Evolutionary conservation across 2,888 invertebrate genomes (phyloP).

Genomic region (Callyntrura guangdongensis): DNA sequence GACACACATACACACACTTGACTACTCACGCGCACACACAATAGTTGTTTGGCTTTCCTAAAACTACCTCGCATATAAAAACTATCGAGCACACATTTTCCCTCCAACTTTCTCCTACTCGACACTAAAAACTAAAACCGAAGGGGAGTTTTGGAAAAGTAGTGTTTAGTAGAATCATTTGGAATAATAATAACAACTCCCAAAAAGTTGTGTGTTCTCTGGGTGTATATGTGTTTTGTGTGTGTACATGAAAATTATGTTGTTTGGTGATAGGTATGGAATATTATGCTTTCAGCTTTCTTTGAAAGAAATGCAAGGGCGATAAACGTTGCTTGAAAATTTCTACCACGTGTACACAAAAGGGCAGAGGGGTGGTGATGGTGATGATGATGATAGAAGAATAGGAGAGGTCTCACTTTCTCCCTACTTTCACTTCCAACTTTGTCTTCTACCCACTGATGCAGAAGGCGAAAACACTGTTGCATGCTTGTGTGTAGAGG

Average conservation of each 20-base stretch:
- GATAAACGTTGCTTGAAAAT: neutral
- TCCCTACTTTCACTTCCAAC: too few relatives aligned
- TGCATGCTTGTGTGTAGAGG: conserved; percentile 47
- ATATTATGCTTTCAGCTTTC: too few relatives aligned
- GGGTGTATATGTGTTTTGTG: too few relatives aligned
- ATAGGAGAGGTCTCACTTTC: too few relatives aligned
- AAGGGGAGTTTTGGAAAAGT: neutral
- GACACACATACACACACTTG: too few relatives aligned
- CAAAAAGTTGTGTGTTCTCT: conserved; percentile 30
- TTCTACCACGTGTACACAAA: neutral
- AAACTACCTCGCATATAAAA: conserved; percentile 30
- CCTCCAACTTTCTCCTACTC: neutral
- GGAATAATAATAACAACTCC: neutral
- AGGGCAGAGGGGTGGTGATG: neutral
- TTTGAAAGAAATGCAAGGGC: neutral
- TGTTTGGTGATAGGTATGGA: too few relatives aligned
- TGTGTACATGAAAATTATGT: too few relatives aligned
- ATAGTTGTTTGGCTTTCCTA: conserved; percentile 36
- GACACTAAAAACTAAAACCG: too few relatives aligned
- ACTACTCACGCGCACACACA: too few relatives aligned
- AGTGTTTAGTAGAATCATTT: too few relatives aligned
- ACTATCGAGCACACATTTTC: conserved; percentile 13
- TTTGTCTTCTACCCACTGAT: neutral
- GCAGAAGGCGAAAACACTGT: conserved; percentile 49
- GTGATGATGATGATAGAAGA: too few relatives aligned